Base-by-base conservation (phyloP, 2,113 vertebrate genomes). In the Lophura nycthemera region DNA sequence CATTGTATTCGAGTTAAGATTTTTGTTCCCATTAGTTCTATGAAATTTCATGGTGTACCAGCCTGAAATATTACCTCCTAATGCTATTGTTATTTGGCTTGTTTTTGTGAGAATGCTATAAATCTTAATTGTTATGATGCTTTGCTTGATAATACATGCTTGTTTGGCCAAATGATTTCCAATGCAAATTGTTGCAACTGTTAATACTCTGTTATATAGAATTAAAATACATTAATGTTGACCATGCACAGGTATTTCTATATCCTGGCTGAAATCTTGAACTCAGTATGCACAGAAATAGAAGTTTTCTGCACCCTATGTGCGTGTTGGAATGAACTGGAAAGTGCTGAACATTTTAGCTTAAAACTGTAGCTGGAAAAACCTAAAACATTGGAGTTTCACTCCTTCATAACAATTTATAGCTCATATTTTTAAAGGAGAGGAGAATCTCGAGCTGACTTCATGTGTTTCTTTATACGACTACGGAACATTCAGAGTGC, bases 21-120 rank as follows among this genome's bases (percentile, higher is more conserved):
- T 88, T 93, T 87, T 92, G 50, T 83, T 91, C 57, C 72, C 32
- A 52, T 50, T 80, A 73, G 64, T 85, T 38, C 72, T 59, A 74
- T 67, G 56, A 89, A 93, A 93, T 83, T 83, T 92, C 84, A 67
- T 88, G 64, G 64, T 77, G 64, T 80, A 40, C 36, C 47, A 60
- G 14, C 50, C 38, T 83, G 65, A 92, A 80, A 54, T 61, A 71
- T 86, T 90, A 60, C 69, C 71, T 92, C 67, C 75, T 86, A 54
- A 54, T 77, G 32, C 79, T 80, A 34, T 92, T 92, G 57, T 89
- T 90, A 77, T 74, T 89, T 73, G 64, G 38, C 60, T 69, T 61
- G 52, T 45, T 93, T 91, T 77, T 89, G 38, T 50, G 34, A 81
- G 32, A 56, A 42, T 80, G 34, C 42, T 42, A 54, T 71, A 88